Evolutionary conservation across 2,888 invertebrate species (phyloP).

Genomic region (Eledone cirrhosa): DNA sequence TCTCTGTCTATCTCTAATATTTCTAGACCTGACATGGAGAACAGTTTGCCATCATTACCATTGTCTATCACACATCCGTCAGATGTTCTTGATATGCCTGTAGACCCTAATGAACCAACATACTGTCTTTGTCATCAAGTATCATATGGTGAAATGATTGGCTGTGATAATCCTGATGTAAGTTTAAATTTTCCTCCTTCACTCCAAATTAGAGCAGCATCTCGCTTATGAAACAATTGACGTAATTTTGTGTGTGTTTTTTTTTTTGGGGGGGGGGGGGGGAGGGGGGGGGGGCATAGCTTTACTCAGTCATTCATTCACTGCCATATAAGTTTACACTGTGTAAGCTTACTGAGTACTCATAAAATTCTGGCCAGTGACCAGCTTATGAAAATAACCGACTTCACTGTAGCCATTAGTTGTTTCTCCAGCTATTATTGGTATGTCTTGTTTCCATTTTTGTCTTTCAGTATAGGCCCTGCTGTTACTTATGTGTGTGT

Average conservation of each 20-base stretch:
- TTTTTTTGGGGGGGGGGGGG: no score
- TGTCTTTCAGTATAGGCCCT: not conserved
- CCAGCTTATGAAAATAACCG: no score
- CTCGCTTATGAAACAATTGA: not conserved
- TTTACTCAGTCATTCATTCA: no score
- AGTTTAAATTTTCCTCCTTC: slow-evolving; percentile 38
- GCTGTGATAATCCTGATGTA: slow-evolving; percentile 81
- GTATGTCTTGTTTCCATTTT: not conserved
- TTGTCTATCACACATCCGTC: slow-evolving; percentile 68
- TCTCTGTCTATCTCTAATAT: not conserved
- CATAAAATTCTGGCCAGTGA: slow-evolving; percentile 8
- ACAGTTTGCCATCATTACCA: slow-evolving; percentile 41
- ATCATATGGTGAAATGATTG: slow-evolving; percentile 97
- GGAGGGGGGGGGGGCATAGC: no score
- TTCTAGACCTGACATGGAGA: slow-evolving; percentile 38
- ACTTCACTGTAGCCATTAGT: not conserved
- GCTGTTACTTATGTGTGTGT: not conserved
- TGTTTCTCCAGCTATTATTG: not conserved
- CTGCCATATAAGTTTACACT: no score
- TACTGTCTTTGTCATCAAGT: slow-evolving; percentile 95
- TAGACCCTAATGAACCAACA: slow-evolving; percentile 96
- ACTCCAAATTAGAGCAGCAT: not conserved
- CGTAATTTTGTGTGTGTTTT: not conserved
- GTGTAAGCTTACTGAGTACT: not conserved
- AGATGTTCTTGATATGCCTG: slow-evolving; percentile 75